phyloP scores from a whole-genome alignment of 2,797 vertebrate species.

The Aulostomus chinensis region DNA sequence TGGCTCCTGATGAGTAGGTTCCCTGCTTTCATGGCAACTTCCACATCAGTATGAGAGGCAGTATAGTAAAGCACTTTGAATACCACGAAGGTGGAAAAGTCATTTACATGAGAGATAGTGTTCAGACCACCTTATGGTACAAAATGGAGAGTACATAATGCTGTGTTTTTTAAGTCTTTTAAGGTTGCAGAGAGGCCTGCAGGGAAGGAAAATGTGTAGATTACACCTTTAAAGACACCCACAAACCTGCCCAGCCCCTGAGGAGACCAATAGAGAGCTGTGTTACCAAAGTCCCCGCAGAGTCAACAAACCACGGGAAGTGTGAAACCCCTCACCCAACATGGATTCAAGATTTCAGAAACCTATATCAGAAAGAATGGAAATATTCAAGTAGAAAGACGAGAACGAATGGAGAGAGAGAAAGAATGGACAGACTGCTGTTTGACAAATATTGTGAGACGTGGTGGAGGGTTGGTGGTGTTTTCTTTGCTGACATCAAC shows the following conservation, averaged over 20 bases:
- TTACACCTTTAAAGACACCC: constrained; percentile 69
- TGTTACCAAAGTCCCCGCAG: constrained; percentile 70
- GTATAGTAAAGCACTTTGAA: no score
- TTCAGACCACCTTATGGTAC: no score
- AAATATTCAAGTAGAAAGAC: constrained; percentile 60
- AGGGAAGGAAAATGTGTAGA: constrained; percentile 57
- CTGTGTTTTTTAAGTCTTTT: constrained; percentile 48
- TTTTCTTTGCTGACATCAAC: constrained; percentile 86
- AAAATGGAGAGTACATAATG: constrained; percentile 5
- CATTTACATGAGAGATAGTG: no score
- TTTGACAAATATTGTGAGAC: constrained; percentile 86
- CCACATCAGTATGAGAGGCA: no score
- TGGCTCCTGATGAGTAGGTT: no score
- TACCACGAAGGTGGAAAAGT: no score
- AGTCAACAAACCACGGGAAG: constrained; percentile 75
- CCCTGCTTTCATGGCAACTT: no score
- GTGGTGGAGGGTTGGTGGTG: constrained; percentile 70
- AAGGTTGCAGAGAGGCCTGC: constrained; percentile 35
- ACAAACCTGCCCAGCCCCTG: constrained; percentile 56
- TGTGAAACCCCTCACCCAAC: constrained; percentile 70
- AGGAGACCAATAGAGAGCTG: constrained; percentile 57
- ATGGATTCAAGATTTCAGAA: constrained; percentile 62
- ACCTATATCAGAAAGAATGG: constrained; percentile 55
- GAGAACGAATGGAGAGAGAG: constrained; percentile 55
- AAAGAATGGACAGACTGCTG: constrained; percentile 79